Evolutionary conservation across 2,888 invertebrate genomes (phyloP).

Genomic region (Limnephilus marmoratus): DNA sequence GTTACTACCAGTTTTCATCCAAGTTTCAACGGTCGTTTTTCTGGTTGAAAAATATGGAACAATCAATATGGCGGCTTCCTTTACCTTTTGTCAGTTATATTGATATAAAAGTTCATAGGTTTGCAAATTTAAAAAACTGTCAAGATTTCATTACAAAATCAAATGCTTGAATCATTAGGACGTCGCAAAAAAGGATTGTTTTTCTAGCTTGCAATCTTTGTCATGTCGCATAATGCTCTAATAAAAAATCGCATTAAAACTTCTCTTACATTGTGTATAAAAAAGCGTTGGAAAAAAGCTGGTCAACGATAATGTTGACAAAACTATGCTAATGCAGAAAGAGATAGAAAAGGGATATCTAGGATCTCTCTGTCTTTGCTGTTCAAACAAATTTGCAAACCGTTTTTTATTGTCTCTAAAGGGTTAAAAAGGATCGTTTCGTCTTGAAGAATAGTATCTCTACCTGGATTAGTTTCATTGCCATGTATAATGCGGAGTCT

Average conservation of each 20-base stretch:
- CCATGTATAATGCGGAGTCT: not conserved
- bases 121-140: not conserved
- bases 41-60: not conserved
- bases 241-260: not conserved
- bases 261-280: not conserved
- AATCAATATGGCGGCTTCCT: not conserved
- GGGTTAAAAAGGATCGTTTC: constrained; percentile 49
- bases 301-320: constrained; percentile 36
- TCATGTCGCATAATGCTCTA: not conserved
- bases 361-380: constrained; percentile 27
- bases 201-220: not conserved
- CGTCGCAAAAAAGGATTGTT: not conserved
- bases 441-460: constrained; percentile 44
- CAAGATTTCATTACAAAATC: not conserved
- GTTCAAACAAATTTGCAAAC: constrained; percentile 58
- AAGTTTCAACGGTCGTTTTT: not conserved
- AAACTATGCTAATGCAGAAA: constrained; percentile 49
- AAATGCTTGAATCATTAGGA: not conserved
- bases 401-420: constrained; percentile 55
- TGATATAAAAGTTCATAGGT: not conserved
- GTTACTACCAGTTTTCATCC: not conserved
- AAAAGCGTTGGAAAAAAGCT: constrained; percentile 46
- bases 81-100: not conserved
- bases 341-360: constrained; percentile 20
- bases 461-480: constrained; percentile 44